Conservation (phyloP, 2,888 invertebrate genomes). For the Sinodicranocentrus sp. region DNA sequence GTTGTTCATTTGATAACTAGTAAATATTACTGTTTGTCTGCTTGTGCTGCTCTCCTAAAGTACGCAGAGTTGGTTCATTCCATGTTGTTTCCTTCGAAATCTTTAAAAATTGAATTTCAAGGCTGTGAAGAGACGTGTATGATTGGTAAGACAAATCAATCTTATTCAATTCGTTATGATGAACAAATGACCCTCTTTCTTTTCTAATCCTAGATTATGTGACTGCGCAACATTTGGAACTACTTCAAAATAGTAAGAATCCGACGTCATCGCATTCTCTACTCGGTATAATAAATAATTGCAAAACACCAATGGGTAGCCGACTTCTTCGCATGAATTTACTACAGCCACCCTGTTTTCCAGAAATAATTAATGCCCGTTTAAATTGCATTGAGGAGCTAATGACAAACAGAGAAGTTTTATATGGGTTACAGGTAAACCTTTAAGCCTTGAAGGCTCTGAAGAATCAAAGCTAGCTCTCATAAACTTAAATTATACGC, state of each 20-base stretch:
- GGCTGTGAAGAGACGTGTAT: slow-evolving; percentile 89
- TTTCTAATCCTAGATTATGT: slow-evolving; percentile 86
- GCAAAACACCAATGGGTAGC: slow-evolving; percentile 86
- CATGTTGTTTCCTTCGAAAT: slow-evolving; percentile 85
- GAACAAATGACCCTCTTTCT: slow-evolving; percentile 63
- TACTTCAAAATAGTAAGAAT: slow-evolving; percentile 78
- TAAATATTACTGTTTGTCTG: slow-evolving; percentile 91
- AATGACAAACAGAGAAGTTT: slow-evolving; percentile 83
- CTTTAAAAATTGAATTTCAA: slow-evolving; percentile 89
- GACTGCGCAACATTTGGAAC: slow-evolving; percentile 88
- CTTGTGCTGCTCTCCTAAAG: slow-evolving; percentile 90
- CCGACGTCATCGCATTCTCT: slow-evolving; percentile 80
- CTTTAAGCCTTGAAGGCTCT: no score
- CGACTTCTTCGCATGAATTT: slow-evolving; percentile 89
- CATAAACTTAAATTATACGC: no score
- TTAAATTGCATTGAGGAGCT: slow-evolving; percentile 89
- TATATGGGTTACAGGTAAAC: slow-evolving; percentile 83
- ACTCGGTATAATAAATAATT: slow-evolving; percentile 84
- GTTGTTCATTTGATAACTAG: slow-evolving; percentile 84
- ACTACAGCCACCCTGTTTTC: slow-evolving; percentile 87
- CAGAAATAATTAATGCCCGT: slow-evolving; percentile 84
- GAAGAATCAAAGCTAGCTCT: no score
- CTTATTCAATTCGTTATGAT: neutral
- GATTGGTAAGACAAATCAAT: slow-evolving; percentile 84
- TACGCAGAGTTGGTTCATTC: slow-evolving; percentile 90